Evolutionary conservation across 2,797 vertebrate genomes (phyloP), one percentile per base, ranked within the genome.

Genomic region (Onychomys torridus): DNA sequence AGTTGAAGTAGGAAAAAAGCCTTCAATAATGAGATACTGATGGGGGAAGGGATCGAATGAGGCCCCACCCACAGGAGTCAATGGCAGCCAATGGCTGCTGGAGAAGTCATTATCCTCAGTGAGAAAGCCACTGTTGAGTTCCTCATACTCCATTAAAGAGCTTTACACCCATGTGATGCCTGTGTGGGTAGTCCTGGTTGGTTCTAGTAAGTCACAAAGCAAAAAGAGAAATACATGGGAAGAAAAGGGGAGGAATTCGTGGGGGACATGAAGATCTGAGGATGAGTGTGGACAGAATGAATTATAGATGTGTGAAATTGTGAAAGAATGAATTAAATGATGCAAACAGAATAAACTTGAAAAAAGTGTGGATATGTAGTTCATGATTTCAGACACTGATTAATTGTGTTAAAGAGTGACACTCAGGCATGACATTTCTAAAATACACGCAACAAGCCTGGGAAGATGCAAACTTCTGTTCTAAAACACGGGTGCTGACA

Each of bases 401-500:
- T 73, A 27, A 78, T 67, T 67, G 8, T n/a, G 69, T 1, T 19
- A 37, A 49, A 6, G 55, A 67, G 12, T 46, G 5, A 7, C 65
- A 16, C 9, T 21, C 21, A 65, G 16, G 5, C 29, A 17, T 14
- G 10, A 5, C 1, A 34, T 25, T 65, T 57, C 29, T 59, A 32
- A n/a, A 90, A 77, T 43, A 37, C 32, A 3, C 13, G 13, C 16
- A 7, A 34, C 40, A 52, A 63, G 21, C 14, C 10, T 63, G 27
- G 7, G 25, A 59, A 78, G 27, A 0, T 19, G 29, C 17, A 40
- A 55, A 4, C 1, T 8, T 16, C 46, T 43, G 29, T 11, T 57
- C 3, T n/a, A 3, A 2, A 8, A 14, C 9, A n/a, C 16, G 10
- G 34, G 3, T 2, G 27, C 6, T 61, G 11, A 46, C 8, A 11